Base-by-base conservation (phyloP, 92 coral and sea anemone genomes). In the Blastomussa wellsi region DNA sequence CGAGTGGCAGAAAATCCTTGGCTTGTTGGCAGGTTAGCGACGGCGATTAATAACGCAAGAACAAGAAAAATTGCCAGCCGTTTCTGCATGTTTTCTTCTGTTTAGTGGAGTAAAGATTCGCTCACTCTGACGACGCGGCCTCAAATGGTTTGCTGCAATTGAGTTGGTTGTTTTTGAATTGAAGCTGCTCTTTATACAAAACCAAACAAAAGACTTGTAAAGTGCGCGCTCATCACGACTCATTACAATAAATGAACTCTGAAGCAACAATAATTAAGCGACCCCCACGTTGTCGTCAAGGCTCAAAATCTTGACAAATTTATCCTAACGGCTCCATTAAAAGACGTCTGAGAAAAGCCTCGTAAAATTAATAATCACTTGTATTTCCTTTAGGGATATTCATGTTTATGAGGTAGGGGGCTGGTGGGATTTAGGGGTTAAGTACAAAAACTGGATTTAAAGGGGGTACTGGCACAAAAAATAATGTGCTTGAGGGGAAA, bases 221-320 rank as follows among this genome's bases (percentile, higher is more conserved):
- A 77, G 32, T 14, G 47, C 5, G 31, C 38, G 59, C 78, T 41
- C 57, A 13, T 48, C 33, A 37, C 10, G 7, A 7, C 51, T 37
- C 55, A 74, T 74, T 74, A 47, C 39, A 19, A 35, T 37, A 77
- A 77, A 77, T 77, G 68, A 77, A 31, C 81, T 37, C 44, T 35
- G 51, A 4, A 49, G 79, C 15, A 74, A 74, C 14, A 74, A 31
- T 26, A 42, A 48, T 42, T 62, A 62, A 62, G 31, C 13, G 32
- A 74, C 60, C 29, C 79, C n/a, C 60, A 44, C 59, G 35, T 31
- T 13, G 79, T 52, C 36, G 37, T n/a, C 31, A 57, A 57, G 59
- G 32, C 35, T 26, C 60, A 13, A 74, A 74, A 26, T 42, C 59
- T 74, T 74, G 47, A 62, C 68, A 62, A 26, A 62, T 62, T 42